phyloP scores from a whole-genome alignment of 2,797 vertebrate genomes.

The Enteromius trimaculatus region DNA sequence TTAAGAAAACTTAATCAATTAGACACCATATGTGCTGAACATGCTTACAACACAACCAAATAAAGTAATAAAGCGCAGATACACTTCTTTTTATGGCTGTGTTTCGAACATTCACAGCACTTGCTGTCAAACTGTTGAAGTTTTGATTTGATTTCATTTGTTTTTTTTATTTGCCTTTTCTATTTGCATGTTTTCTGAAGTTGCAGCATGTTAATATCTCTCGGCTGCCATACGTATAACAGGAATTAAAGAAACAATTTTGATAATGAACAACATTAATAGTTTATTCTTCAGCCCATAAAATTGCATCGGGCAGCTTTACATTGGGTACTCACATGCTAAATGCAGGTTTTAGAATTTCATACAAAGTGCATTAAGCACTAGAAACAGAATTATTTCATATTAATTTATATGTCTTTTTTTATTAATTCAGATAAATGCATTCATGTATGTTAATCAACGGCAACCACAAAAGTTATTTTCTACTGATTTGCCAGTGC shows the following conservation, averaged over 20 bases:
- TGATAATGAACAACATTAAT: background rate
- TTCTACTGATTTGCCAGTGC: background rate
- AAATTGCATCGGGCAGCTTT: background rate
- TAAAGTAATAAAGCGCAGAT: too few relatives aligned
- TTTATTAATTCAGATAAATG: background rate
- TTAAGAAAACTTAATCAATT: too few relatives aligned
- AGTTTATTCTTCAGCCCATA: background rate
- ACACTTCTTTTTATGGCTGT: too few relatives aligned
- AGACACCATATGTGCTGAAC: too few relatives aligned
- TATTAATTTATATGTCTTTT: background rate
- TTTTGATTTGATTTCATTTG: too few relatives aligned
- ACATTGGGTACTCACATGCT: background rate
- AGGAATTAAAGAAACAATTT: background rate
- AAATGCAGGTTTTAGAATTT: background rate
- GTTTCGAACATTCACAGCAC: too few relatives aligned
- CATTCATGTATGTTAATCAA: background rate
- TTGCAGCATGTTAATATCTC: too few relatives aligned
- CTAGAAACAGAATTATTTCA: background rate
- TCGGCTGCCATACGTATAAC: too few relatives aligned
- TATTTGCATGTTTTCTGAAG: too few relatives aligned
- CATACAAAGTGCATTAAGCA: background rate
- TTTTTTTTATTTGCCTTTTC: too few relatives aligned
- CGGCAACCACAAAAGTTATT: background rate
- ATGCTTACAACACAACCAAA: too few relatives aligned
- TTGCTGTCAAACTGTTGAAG: too few relatives aligned